Evolutionary conservation across 2,888 invertebrate species (phyloP).

Genomic region (Erebia ligea): DNA sequence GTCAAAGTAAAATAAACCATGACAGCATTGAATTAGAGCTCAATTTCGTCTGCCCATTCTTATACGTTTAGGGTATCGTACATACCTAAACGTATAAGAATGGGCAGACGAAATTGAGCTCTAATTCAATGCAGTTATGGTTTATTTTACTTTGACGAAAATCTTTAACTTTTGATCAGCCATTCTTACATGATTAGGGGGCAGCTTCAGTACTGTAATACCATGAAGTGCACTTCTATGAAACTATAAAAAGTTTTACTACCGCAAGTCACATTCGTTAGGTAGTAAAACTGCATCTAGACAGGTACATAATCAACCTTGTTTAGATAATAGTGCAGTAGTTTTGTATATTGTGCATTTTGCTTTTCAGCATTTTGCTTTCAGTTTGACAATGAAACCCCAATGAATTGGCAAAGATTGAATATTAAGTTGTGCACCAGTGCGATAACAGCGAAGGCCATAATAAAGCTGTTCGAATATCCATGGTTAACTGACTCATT

Average conservation of each 20-base stretch:
- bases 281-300: background rate
- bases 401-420: background rate
- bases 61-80: too few species aligned
- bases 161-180: too few species aligned
- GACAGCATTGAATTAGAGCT: too few species aligned
- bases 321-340: background rate
- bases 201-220: background rate
- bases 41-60: too few species aligned
- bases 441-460: too few species aligned
- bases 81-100: too few species aligned
- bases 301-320: background rate
- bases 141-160: too few species aligned
- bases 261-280: background rate
- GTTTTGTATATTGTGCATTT: background rate
- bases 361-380: background rate
- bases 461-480: too few species aligned
- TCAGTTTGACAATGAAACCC: background rate
- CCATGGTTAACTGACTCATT: background rate
- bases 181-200: too few species aligned
- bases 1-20: too few species aligned
- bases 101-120: too few species aligned
- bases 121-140: too few species aligned
- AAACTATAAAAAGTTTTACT: conserved; percentile 2
- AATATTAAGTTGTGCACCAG: background rate
- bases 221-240: background rate